Percentiles rank a stretch among this genome's conserved stretches.
Evolutionary conservation across 2,888 invertebrate genomes (phyloP).

Genomic region (Palloptera scutellata): DNA sequence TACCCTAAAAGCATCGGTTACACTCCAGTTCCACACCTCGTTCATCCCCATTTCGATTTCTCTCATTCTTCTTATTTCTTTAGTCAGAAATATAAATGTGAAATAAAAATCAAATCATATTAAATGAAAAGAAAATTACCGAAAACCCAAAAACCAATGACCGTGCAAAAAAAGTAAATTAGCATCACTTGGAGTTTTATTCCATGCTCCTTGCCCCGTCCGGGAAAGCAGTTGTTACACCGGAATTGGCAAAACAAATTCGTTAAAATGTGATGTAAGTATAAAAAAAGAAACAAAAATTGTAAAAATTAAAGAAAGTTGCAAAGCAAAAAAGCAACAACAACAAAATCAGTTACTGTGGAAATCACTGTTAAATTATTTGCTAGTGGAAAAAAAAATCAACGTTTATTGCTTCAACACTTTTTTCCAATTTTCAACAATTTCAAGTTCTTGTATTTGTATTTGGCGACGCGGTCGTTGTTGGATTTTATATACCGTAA

Average conservation of each 20-base stretch:
- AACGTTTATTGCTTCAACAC: conserved; percentile 34
- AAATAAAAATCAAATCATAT: conserved; percentile 33
- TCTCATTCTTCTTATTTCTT: no score
- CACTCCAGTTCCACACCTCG: no score
- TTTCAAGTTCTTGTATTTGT: background rate
- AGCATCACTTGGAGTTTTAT: conserved; percentile 21
- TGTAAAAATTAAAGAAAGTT: background rate
- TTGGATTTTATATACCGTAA: background rate
- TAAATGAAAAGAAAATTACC: conserved; percentile 26
- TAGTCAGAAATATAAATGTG: background rate
- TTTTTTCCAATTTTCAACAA: conserved; percentile 16
- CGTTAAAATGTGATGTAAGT: background rate
- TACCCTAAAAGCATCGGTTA: no score
- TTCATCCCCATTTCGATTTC: no score
- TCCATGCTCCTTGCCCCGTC: no score
- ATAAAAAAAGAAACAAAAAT: conserved; percentile 1
- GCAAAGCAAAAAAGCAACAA: background rate
- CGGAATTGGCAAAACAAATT: background rate
- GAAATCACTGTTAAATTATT: conserved; percentile 28
- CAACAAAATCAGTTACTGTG: background rate
- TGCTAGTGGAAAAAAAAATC: conserved; percentile 13
- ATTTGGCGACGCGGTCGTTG: background rate
- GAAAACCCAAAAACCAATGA: conserved; percentile 34
- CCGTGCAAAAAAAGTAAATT: conserved; percentile 35
- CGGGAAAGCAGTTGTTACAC: no score